Percentiles rank a stretch among this genome's conserved stretches.
Conservation (phyloP, 1,140 invertebrate species). For the Drosophila repletoides region DNA sequence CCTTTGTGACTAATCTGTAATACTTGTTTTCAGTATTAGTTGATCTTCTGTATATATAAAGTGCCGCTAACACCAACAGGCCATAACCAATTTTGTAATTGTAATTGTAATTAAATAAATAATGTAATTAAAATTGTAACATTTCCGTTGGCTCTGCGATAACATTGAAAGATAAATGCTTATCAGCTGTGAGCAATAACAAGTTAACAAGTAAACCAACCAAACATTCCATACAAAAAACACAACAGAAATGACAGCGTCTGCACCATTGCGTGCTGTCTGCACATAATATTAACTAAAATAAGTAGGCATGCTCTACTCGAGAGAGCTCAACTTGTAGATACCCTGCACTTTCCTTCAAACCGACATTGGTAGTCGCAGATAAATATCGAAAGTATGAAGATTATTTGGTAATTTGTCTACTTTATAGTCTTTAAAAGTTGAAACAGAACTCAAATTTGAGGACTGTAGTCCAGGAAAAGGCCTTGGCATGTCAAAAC, state of each 20-base stretch:
- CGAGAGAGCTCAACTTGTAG: constrained; percentile 21
- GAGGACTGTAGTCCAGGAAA: no score
- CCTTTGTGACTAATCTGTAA: no score
- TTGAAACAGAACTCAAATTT: no score
- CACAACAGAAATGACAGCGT: constrained; percentile 37
- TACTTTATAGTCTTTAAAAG: no score
- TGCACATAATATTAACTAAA: constrained; percentile 38
- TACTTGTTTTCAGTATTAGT: no score
- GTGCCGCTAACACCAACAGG: neutral
- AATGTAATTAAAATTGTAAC: constrained; percentile 40
- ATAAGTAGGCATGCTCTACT: no score
- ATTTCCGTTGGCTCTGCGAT: constrained; percentile 64
- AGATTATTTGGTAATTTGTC: no score
- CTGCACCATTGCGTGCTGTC: constrained; percentile 56
- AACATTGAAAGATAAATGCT: constrained; percentile 66
- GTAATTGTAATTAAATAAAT: constrained; percentile 21
- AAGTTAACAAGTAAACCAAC: constrained; percentile 16
- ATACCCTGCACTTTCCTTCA: neutral
- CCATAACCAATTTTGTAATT: neutral
- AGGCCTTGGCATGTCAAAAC: no score
- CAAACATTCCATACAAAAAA: constrained; percentile 29
- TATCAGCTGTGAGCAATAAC: constrained; percentile 19
- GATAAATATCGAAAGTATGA: no score
- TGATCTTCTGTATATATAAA: no score
- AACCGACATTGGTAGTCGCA: no score